phyloP scores from a whole-genome alignment of 2,797 vertebrate species.

The Sebastes steindachneri region DNA sequence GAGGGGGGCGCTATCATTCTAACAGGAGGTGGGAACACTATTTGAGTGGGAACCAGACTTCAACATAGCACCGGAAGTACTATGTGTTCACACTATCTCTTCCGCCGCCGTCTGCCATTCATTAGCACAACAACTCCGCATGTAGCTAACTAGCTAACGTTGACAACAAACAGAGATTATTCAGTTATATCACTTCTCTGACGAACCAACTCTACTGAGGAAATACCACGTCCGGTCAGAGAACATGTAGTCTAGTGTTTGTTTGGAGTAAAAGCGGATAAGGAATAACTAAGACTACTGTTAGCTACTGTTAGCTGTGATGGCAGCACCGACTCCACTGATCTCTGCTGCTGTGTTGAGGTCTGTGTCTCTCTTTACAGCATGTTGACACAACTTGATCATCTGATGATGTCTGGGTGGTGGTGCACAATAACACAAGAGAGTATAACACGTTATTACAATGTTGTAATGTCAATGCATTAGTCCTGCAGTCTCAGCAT shows the following conservation, averaged over 20 bases:
- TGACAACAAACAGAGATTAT: neutral
- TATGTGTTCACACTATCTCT: neutral
- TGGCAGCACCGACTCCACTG: constrained; percentile 48
- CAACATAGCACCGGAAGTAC: constrained; percentile 31
- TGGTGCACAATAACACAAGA: neutral
- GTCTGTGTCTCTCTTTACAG: constrained; percentile 48
- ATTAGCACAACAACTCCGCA: neutral
- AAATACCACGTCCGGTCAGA: fast-evolving
- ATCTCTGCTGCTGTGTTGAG: constrained; percentile 54
- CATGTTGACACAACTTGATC: fast-evolving
- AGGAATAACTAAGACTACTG: neutral
- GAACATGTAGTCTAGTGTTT: fast-evolving
- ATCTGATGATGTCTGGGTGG: fast-evolving
- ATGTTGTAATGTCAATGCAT: too few species aligned
- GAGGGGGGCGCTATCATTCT: too few species aligned
- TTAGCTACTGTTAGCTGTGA: constrained; percentile 19
- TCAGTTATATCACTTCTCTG: neutral
- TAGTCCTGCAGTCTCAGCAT: too few species aligned
- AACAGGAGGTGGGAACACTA: too few species aligned
- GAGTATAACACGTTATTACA: too few species aligned
- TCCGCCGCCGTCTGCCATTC: neutral
- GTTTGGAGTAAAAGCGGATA: too few species aligned
- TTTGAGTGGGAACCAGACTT: too few species aligned
- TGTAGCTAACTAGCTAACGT: neutral
- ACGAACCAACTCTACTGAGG: fast-evolving